phyloP scores from a whole-genome alignment of 2,888 invertebrate species.

The Argyresthia albistria region DNA sequence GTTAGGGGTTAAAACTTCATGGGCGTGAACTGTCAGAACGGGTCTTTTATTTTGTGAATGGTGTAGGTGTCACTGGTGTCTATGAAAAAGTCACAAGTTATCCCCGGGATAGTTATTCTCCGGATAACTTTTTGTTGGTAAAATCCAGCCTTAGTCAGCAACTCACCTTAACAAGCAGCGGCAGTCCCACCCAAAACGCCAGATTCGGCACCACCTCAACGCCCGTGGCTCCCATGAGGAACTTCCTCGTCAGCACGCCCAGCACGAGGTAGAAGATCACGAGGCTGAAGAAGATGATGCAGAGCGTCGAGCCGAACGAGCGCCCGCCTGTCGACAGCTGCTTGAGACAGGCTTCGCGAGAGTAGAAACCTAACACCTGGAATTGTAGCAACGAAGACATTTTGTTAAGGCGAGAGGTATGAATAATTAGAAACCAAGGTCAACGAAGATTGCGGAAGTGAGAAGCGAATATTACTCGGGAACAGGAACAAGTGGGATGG shows the following conservation, averaged over 20 bases:
- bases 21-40: too few relatives aligned
- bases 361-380: conserved; percentile 65
- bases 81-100: too few relatives aligned
- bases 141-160: not conserved
- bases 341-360: conserved; percentile 59
- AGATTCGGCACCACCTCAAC: conserved; percentile 82
- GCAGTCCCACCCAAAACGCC: conserved; percentile 80
- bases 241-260: conserved; percentile 76
- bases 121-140: too few relatives aligned
- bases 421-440: too few relatives aligned
- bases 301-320: conserved; percentile 75
- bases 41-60: too few relatives aligned
- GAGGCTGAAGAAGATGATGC: conserved; percentile 75
- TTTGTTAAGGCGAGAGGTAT: too few relatives aligned
- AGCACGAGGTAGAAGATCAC: conserved; percentile 75
- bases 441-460: too few relatives aligned
- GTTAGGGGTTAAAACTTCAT: too few relatives aligned
- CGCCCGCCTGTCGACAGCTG: conserved; percentile 44
- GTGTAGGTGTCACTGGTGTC: too few relatives aligned
- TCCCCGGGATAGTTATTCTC: too few relatives aligned
- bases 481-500: too few relatives aligned
- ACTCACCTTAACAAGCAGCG: conserved; percentile 76
- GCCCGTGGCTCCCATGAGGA: conserved; percentile 80
- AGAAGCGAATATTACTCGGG: too few relatives aligned
- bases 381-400: conserved; percentile 19